Base-by-base conservation (phyloP, 2,888 invertebrate species). In the Nysson spinosus region DNA sequence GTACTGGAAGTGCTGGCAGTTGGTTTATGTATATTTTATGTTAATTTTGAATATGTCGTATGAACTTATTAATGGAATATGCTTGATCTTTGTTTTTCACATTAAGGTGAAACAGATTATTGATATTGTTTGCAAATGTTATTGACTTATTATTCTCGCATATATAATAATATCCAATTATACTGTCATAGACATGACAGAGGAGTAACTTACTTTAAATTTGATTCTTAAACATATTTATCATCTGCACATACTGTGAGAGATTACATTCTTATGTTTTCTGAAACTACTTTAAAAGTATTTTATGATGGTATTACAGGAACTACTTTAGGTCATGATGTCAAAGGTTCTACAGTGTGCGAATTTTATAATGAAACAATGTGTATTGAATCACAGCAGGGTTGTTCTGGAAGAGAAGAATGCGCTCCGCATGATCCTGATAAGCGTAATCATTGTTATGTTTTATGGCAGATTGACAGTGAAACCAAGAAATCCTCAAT, bases 361-460 rank as follows among this genome's bases (percentile, higher is more conserved):
- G 93, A 93, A 83, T 93, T 91, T 87, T 93, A 91, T 85, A 93
- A 94, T 83, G 89, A 89, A 11, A 89, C 89, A 1, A 85, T 87
- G 75, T 91, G 91, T 75, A 79, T 85, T 9, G 88, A 88, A 55
- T 86, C 88, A 14, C 85, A 84, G 62, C 83, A 85, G 68, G 88
- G 87, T 40, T 91, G 91, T 75, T 86, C 87, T 20, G 88, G 87
- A 32, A 86, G 88, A 2, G 92, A 92, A 78, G 90, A 91, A 80
- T 96, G 96, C 84, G 89, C 89, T 46, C 88, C 90, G 4, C 89
- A 91, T 12, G 92, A 93, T 75, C 88, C 91, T 2, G 92, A 93
- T 47, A 95, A 95, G 81, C 90, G 92, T 62, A 93, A 92, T 82
- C 94, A 94, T 80, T 97, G 96, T 86, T 96, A 93, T 85, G 95